Conservation (phyloP, 2,797 vertebrate genomes). For the Fratercula arctica region DNA sequence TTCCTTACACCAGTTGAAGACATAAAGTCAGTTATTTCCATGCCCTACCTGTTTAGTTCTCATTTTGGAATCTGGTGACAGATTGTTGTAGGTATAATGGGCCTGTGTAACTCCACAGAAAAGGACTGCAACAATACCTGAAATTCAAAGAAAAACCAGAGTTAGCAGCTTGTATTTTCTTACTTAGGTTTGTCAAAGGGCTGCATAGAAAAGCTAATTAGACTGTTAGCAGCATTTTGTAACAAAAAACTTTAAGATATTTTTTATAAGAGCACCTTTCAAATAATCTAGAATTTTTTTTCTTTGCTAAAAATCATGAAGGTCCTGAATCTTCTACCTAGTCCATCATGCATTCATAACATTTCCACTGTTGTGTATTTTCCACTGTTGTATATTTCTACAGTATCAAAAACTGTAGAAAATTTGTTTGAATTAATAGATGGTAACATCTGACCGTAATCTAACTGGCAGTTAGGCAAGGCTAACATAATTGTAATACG, state of each 20-base stretch:
- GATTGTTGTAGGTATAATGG: conserved; percentile 86
- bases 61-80: conserved; percentile 81
- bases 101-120: conserved; percentile 89
- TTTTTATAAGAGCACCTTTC: not conserved
- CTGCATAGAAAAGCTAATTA: not conserved
- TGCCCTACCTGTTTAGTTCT: conserved; percentile 84
- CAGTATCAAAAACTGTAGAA: not conserved
- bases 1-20: not conserved
- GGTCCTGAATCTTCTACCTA: not conserved
- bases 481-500: not conserved
- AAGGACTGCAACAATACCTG: conserved; percentile 88
- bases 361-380: not conserved
- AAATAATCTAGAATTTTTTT: not conserved
- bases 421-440: not conserved
- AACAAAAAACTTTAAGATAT: not conserved
- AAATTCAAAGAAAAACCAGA: conserved; percentile 33
- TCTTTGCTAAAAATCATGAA: not conserved
- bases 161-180: conserved; percentile 7
- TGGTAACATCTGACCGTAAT: not conserved
- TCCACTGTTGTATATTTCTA: not conserved
- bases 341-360: not conserved
- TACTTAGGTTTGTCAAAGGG: not conserved
- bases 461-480: not conserved
- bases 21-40: not conserved
- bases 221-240: not conserved